A percentile compares a stretch with the other conserved stretches of the same genome.
phyloP scores from a whole-genome alignment of 2,113 vertebrate species.

The Crotalus viridis region DNA sequence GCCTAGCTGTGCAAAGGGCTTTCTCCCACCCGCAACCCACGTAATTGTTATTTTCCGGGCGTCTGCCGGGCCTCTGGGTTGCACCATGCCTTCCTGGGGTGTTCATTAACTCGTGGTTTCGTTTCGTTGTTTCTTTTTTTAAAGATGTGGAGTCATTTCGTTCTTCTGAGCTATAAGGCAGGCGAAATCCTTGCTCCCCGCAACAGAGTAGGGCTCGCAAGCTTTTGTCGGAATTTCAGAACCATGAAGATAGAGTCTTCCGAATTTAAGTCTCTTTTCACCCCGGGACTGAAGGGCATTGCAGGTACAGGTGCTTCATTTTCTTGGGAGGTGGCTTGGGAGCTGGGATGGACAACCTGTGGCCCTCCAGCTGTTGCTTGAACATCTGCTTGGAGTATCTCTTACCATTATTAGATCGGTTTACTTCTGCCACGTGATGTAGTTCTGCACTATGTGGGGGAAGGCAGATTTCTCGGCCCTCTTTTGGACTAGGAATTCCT shows the following conservation, averaged over 20 bases:
- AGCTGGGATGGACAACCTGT: neutral
- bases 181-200: conserved; percentile 15
- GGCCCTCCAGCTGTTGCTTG: neutral
- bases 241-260: conserved; percentile 86
- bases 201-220: conserved; percentile 10
- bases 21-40: neutral
- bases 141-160: conserved; percentile 59
- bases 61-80: neutral
- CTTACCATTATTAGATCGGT: neutral
- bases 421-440: neutral
- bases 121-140: neutral
- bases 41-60: neutral
- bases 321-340: neutral
- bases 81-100: neutral
- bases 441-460: neutral
- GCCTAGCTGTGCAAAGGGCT: neutral
- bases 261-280: conserved; percentile 88
- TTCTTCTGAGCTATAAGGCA: conserved; percentile 23
- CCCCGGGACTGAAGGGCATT: conserved; percentile 81
- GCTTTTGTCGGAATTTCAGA: conserved; percentile 42
- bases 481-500: neutral
- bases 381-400: neutral
- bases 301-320: conserved; percentile 73
- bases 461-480: neutral
- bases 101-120: neutral